Evolutionary conservation across 2,797 vertebrate genomes (phyloP), one percentile per base, ranked within the genome.

Genomic region (Poecile montanus): DNA sequence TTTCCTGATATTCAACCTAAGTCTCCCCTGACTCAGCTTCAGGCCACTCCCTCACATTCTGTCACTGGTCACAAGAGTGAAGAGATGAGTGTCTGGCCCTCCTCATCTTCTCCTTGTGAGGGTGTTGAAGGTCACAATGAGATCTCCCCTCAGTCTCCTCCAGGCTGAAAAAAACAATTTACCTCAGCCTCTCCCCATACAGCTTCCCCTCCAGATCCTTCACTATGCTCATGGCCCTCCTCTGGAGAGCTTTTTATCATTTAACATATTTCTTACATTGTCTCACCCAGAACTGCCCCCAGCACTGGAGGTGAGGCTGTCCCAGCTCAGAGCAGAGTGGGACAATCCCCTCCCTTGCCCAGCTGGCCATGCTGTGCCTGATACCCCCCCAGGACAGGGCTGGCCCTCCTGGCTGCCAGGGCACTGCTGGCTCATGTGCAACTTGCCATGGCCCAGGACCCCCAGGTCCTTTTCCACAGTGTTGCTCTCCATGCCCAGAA

Each of bases 281-380:
- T 32, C 3, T 14, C 2, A 3, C 21, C 48, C 42, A 56, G 1
- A 63, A 3, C 21, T 48, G 25, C 2, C 40, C 83, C 63, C 65
- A 56, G 48, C 13, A 30, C 30, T 48, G 0, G 0, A 48, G 21
- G 21, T 30, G 48, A 62, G 34, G 56, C 29, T 0, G 0, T 2
- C 34, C 16, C 34, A 61, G 38, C 0, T 1, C 57, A 42, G 57
- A 16, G 34, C 74, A 71, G 42, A 42, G 42, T 3, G 0, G 73
- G 34, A 70, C 48, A 77, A 7, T 70, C 8, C 36, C 38, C 40
- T 77, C 9, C 34, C 57, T 48, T 62, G 48, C 48, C 73, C 0
- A 0, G 47, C 73, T 74, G 58, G 5, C 1, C 4, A 23, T 40
- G n/a, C 42, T 75, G 47, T 32, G 2, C 47, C 63, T 61, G 83